phyloP scores from a whole-genome alignment of 2,113 vertebrate species.

The Ochotona curzoniae region DNA sequence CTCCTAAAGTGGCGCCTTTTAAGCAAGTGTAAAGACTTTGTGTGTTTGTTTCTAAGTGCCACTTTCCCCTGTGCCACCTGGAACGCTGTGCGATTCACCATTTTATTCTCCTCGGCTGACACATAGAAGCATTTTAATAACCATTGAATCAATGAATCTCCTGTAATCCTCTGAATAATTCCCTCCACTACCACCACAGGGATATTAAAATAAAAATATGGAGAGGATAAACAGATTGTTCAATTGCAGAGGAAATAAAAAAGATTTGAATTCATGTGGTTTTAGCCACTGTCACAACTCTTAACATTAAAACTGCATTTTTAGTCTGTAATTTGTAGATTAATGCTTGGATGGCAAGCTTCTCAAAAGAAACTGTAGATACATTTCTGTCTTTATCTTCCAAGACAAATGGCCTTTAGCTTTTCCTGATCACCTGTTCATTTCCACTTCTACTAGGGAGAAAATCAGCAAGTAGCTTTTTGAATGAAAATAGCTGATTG shows the following conservation, averaged over 20 bases:
- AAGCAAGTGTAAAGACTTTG: not conserved
- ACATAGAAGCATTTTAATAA: too few relatives aligned
- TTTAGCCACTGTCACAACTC: not conserved
- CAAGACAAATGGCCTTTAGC: not conserved
- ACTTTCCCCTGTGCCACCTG: not conserved
- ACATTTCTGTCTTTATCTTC: not conserved
- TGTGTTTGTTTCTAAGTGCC: not conserved
- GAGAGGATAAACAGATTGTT: not conserved
- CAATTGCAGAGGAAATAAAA: not conserved
- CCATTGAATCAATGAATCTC: not conserved
- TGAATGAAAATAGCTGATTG: not conserved
- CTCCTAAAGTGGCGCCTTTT: not conserved
- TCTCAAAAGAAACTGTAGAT: slow-evolving; percentile 18
- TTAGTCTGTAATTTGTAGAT: slow-evolving; percentile 38
- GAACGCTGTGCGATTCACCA: not conserved
- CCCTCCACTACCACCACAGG: not conserved
- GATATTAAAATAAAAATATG: not conserved
- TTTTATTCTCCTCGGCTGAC: not conserved
- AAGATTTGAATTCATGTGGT: not conserved
- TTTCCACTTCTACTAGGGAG: not conserved
- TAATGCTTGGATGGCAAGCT: not conserved
- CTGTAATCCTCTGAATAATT: not conserved
- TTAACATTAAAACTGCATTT: slow-evolving; percentile 32
- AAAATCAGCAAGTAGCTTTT: not conserved
- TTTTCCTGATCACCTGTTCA: not conserved